Base-by-base conservation (phyloP, 2,888 invertebrate genomes). In the Seira musarum region DNA sequence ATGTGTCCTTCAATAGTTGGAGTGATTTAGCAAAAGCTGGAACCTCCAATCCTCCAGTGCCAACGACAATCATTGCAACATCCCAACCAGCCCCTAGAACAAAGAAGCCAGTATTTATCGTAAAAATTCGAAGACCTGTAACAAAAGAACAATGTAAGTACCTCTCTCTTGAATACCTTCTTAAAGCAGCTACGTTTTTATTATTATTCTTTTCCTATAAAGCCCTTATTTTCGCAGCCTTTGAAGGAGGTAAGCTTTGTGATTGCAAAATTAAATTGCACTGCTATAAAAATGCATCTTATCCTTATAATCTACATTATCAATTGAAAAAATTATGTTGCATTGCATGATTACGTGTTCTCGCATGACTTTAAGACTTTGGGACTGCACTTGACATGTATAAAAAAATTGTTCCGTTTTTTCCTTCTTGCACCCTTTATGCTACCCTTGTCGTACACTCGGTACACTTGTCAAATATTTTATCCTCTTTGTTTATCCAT, bases 71-170 rank as follows among this genome's bases (percentile, higher is more conserved):
- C 30, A 30, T 71, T 49, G 67, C 61, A 0, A 68, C 72, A 10
- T 57, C 65, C 13, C 70, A 71, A 10, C 53, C 81, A 8, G 69
- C 73, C n/a, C 8, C 67, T 5, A 68, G 84, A 46, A 83, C 76
- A n/a, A 72, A 82, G 63, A 85, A 85, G 64, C 85, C 85, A 8
- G 76, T 83, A 1, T 80, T 81, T 30, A 80, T 85, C 40, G 85
- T 85, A 0, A 85, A 85, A 66, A 83, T 85, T 17, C 77, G 83
- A 15, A 13, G 85, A 60, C 85, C 85, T 8, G 82, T 80, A 8
- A 46, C 68, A 21, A 77, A 80, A 69, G 73, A 74, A 10, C 68
- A 80, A 40, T 80, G 80, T 80, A 80, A 80, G 80, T 72, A 60
- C 24, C n/a, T 17, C n/a, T n/a, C n/a, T n/a, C n/a, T n/a, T n/a